Evolutionary conservation across 2,113 vertebrate genomes (phyloP).

Genomic region (Girardinichthys multiradiatus): DNA sequence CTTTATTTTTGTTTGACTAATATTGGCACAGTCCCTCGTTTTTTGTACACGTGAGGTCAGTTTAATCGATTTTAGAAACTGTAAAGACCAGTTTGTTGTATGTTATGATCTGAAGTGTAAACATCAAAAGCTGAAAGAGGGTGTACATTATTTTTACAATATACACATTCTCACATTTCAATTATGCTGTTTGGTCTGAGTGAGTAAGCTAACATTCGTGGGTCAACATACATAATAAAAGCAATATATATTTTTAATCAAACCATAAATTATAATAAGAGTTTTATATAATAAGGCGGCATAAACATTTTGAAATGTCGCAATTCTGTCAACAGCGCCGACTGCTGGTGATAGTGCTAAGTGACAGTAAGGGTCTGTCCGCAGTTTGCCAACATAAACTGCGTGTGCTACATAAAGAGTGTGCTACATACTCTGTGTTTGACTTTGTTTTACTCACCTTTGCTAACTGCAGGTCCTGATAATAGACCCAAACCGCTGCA

Average conservation of each 20-base stretch:
- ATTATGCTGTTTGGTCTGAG: background rate
- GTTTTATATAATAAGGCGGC: background rate
- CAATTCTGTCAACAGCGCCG: constrained; percentile 9
- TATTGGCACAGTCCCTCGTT: too few relatives aligned
- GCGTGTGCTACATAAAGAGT: background rate
- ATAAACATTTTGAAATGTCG: background rate
- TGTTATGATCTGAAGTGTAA: background rate
- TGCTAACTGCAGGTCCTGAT: constrained; percentile 11
- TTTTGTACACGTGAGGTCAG: too few relatives aligned
- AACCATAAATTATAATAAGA: too few relatives aligned
- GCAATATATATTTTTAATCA: background rate
- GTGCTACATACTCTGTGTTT: background rate
- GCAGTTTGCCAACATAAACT: background rate
- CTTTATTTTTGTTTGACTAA: background rate
- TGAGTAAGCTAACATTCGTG: too few relatives aligned
- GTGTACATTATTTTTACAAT: background rate
- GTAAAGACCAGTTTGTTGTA: background rate
- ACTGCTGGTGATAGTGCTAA: constrained; percentile 7
- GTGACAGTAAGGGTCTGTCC: background rate
- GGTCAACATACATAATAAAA: too few relatives aligned
- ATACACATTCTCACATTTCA: background rate
- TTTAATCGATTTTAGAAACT: too few relatives aligned
- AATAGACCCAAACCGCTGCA: constrained; percentile 16
- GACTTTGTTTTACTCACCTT: constrained; percentile 38
- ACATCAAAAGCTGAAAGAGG: background rate